Conservation (phyloP, 1,140 invertebrate species). For the Pseudomyrmex concolor region DNA sequence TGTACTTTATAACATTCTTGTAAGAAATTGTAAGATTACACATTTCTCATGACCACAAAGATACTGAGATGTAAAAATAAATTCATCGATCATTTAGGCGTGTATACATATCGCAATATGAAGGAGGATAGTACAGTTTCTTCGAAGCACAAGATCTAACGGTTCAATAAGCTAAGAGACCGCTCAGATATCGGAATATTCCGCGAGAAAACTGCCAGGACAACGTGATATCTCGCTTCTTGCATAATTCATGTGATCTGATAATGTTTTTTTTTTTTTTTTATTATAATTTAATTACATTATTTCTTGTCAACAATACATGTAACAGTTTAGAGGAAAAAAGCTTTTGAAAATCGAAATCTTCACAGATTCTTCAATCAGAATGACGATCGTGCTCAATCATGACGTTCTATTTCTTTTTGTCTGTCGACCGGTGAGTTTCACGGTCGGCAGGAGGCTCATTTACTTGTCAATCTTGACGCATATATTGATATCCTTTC, state of each 20-base stretch:
- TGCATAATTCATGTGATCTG: constrained; percentile 35
- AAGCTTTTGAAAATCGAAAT: constrained; percentile 49
- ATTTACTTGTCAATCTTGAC: constrained; percentile 35
- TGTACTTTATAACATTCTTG: not conserved
- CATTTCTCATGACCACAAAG: not conserved
- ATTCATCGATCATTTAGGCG: not conserved
- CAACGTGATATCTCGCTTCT: constrained; percentile 27
- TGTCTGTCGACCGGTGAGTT: constrained; percentile 11
- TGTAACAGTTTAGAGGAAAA: constrained; percentile 28
- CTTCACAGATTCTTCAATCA: not conserved
- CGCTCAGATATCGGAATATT: constrained; percentile 20
- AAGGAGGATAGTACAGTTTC: not conserved
- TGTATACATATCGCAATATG: not conserved
- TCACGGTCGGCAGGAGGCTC: constrained; percentile 6
- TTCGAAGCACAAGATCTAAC: constrained; percentile 37
- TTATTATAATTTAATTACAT: constrained; percentile 11
- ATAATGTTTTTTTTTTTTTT: not conserved
- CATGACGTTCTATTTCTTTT: constrained; percentile 29
- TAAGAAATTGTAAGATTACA: too few species aligned
- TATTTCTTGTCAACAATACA: constrained; percentile 18
- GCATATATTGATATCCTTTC: constrained; percentile 47
- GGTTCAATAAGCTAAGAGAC: constrained; percentile 35
- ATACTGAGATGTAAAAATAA: not conserved
- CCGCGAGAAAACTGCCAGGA: constrained; percentile 38
- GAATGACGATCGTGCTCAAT: constrained; percentile 40